Evolutionary conservation across 1,140 invertebrate genomes (phyloP), one percentile per base, ranked within the genome.

Genomic region (Drosophila malerkotliana): DNA sequence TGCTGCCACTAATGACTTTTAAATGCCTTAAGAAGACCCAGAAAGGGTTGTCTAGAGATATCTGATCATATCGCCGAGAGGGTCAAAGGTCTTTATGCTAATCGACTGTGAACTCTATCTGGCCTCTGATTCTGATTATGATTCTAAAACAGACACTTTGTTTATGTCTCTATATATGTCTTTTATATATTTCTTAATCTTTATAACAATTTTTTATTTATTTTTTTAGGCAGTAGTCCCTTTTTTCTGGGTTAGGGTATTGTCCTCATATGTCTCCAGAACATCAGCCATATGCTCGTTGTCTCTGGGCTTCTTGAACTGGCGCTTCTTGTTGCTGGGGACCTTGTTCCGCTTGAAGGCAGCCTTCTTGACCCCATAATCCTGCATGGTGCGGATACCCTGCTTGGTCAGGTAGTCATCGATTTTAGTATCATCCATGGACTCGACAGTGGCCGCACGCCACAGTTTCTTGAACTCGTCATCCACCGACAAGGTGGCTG

Each of bases 401-500:
- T 99, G 98, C 92, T 99, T 99, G 80, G 98, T 97, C 6, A 99
- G 93, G 93, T 99, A 99, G 90, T 99, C 99, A 82, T 99, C 98
- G 73, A 99, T 99, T 93, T 99, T 99, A 7, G 96, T 95, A 93
- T 99, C 98, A 91, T 99, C 99, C 94, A 99, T 96, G 9, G 98
- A 97, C 92, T 99, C 98, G 0, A 99, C 98, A 1, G 97, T 96
- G 2, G 98, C 97, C 9, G 96, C 96, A 66, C 98, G 93, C 98
- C 98, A 99, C 54, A 99, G 92, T 90, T 99, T 98, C 81, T 98
- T 96, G 91, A 99, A 98, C 92, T 98, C 97, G 74, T 99, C 98
- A 92, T 99, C 98, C 30, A 95, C 95, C 83, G 94, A 94, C 78
- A 98, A 94, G 62, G 96, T 95, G 0, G 96, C 95, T n/a, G 96